A percentile compares a stretch with the other conserved stretches of the same genome.
Evolutionary conservation across 2,797 vertebrate genomes (phyloP).

Genomic region (Tympanoctomys barrerae): DNA sequence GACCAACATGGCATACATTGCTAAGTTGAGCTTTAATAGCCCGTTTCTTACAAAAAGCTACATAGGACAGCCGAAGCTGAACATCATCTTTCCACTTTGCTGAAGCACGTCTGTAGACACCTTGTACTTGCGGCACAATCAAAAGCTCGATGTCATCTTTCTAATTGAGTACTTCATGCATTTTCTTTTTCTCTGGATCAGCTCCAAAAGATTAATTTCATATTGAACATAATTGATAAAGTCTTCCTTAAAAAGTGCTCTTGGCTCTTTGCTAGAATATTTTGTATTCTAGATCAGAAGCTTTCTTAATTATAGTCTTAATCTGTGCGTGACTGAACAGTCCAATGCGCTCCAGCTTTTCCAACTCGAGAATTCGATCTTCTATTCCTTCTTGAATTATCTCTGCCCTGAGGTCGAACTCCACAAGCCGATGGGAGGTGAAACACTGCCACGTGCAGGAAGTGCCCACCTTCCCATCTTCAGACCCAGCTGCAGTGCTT

Average conservation of each 20-base stretch:
- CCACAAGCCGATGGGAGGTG: fast-evolving
- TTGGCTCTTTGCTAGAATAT: slow-evolving; percentile 89
- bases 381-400: slow-evolving; percentile 94
- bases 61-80: slow-evolving; percentile 96
- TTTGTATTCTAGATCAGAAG: slow-evolving; percentile 95
- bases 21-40: slow-evolving; percentile 93
- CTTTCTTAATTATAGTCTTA: slow-evolving; percentile 94
- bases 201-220: background rate
- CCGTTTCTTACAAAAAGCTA: slow-evolving; percentile 98
- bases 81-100: slow-evolving; percentile 97
- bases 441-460: background rate
- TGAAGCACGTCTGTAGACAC: slow-evolving; percentile 93
- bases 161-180: slow-evolving; percentile 94
- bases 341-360: slow-evolving; percentile 96
- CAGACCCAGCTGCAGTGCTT: background rate
- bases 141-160: slow-evolving; percentile 95
- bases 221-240: slow-evolving; percentile 95
- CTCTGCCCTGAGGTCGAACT: slow-evolving; percentile 92
- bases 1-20: slow-evolving; percentile 94
- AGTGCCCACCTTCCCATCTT: fast-evolving
- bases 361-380: slow-evolving; percentile 93
- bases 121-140: slow-evolving; percentile 93
- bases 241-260: slow-evolving; percentile 94
- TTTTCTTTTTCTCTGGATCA: background rate
- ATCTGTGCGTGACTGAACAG: slow-evolving; percentile 94